Evolutionary conservation across 2,113 vertebrate genomes (phyloP), one percentile per base, ranked within the genome.

Genomic region (Chionomys nivalis): DNA sequence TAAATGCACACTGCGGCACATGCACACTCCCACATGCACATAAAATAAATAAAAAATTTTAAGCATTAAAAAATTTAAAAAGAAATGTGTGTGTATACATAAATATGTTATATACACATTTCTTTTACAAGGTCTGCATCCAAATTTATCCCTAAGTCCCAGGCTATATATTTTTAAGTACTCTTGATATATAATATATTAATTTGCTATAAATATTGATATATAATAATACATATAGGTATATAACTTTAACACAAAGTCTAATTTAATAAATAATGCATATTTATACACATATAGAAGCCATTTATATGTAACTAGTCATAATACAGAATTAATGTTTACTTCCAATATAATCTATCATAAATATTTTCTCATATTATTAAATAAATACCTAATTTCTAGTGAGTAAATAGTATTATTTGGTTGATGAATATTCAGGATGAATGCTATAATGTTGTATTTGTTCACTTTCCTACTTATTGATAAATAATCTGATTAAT

Each of bases 401-500:
- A n/a, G 28, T 77, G 31, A 72, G 8, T 33, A 87, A 93, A 79
- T 78, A 65, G 23, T 72, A 86, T 44, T 49, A 83, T 78, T 66
- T 19, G 58, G 6, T 39, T 87, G 52, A n/a, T 87, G 21, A 85
- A 65, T 82, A 66, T 72, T 72, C 13, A 79, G 17, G 2, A 39
- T 77, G 42, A 81, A 55, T 3, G 14, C 68, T 31, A 17, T 58
- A 90, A 21, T 61, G 8, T 10, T 87, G 1, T 36, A 83, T 95
- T 95, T 87, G 65, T n/a, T 10, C 47, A 77, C 87, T 89, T 93
- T 58, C 14, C 7, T 31, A 78, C 58, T 90, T 97, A 77, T 68
- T 88, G 7, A 39, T 52, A 82, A 33, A 78, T 42, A 90, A 87
- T 73, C 68, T 83, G 23, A 92, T 89, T 81, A 14, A 26, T 16